Evolutionary conservation across 2,113 vertebrate genomes (phyloP), one percentile per base, ranked within the genome.

Genomic region (Procavia capensis): DNA sequence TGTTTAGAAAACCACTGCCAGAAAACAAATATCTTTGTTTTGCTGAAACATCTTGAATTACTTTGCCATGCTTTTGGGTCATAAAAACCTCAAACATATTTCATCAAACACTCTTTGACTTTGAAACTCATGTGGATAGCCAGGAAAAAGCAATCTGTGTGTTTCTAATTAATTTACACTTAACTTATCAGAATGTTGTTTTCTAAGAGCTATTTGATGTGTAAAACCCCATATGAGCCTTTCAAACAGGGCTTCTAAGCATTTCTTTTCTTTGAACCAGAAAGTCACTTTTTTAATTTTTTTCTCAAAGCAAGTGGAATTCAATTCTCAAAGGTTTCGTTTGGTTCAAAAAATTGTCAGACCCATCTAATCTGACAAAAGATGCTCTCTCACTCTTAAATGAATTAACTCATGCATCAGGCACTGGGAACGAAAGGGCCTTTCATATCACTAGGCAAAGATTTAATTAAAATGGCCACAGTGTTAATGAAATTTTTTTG

Each of bases 81-180:
- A 94, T 39, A 63, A 95, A 96, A 93, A 93, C 95, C 87, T 89
- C 86, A 97, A 96, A 96, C 91, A 87, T 91, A 84, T 93, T 97
- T 96, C 13, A n/a, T 96, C 95, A 96, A 96, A 93, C 50, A 93
- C 47, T 89, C 86, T 84, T 96, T 82, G 75, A 86, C 83, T 94
- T 94, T 93, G 89, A 97, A 97, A 94, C 76, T 79, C 88, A 92
- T 93, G 96, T 97, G 96, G 85, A 87, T 93, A 96, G 74, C 59
- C 70, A 94, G 80, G 78, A 57, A 90, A 95, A 95, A 93, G 85
- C 90, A 96, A 91, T 95, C 82, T 97, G 91, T 93, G 59, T 97
- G 97, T 96, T 97, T 97, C 95, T 97, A 97, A 97, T 97, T 97
- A 97, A 95, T 97, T 97, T 97, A 96, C 90, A 97, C 93, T 97